Evolutionary conservation across 2,797 vertebrate species (phyloP), one percentile per base, ranked within the genome.

Genomic region (Phalloptychus januarius): DNA sequence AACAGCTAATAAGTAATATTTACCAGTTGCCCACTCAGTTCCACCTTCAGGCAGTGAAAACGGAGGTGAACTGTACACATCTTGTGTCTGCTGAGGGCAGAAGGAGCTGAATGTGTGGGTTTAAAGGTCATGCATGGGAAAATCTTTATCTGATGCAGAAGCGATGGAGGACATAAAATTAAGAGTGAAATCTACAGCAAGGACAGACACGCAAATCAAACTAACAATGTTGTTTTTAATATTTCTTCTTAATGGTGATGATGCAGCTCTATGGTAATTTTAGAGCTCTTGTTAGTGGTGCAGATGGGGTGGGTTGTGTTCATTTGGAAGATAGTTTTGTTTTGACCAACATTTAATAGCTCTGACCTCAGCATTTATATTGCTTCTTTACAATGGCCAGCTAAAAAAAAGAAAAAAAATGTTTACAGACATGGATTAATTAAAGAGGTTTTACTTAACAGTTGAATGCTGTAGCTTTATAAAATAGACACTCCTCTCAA

Each of bases 341-440:
- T 84, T 86, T 70, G 82, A 80, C 72, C 40, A 80, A 79, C 56
- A 7, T 85, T 87, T 84, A 84, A 77, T 79, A 77, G 20, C 54
- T 72, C 12, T 87, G 84, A 87, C 89, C 81, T 80, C 83, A 78
- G 23, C 50, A 79, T 85, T 89, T 83, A 86, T 72, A 75, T 72
- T 42, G 65, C 54, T 81, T 18, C 31, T 85, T 83, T 80, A 70
- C 80, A 82, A 92, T 86, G 79, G 84, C 88, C 20, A 78, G 89
- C 87, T 86, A 69, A 72, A 70, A 44, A 25, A 63, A 25, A 5
- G 12, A 69, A 15, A 25, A n/a, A 5, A 58, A 1, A 2, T 20
- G 7, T 20, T 13, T 25, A 16, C 67, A n/a, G 67, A 16, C 28
- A 23, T 70, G 67, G 5, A 44, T 28, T 70, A 44, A 70, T 44